Base-by-base conservation (phyloP, 2,113 vertebrate genomes). In the Peromyscus californicus region DNA sequence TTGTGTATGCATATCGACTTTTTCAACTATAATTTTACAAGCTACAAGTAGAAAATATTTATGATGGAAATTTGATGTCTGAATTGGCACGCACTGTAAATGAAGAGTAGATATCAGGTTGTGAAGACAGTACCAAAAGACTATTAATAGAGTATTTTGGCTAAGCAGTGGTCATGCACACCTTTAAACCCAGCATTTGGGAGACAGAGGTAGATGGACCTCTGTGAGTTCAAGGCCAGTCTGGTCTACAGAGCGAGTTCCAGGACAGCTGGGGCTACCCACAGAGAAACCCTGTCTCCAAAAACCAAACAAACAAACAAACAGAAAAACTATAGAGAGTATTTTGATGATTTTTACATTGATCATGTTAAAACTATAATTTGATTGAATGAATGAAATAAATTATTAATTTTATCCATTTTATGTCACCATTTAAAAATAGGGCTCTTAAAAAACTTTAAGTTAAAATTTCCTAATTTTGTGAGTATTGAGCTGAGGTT, bases 21-120 rank as follows among this genome's bases (percentile, higher is more conserved):
- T 94, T 94, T 82, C 69, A 95, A 51, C 9, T 94, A 76, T n/a
- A 70, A 79, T 26, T 74, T 85, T 95, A 61, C 78, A 45, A 88
- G 97, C 91, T 87, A 6, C 45, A 93, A 93, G 65, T 95, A 93
- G 76, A 36, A 85, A 89, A 33, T 76, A 89, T 29, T 26, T 69
- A 36, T 31, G 5, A 93, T 89, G 74, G 83, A 95, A 94, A 91
- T 69, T 51, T 78, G 59, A 42, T 70, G 19, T 83, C 89, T 90
- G 57, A 82, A 63, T 76, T 85, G 65, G 69, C 22, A 63, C 7
- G 1, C 19, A 24, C 33, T 22, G 0, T 76, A 63, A 61, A 31
- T 69, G 2, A 6, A 91, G 72, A 84, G 51, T 1, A 12, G 82
- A 45, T n/a, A 36, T 26, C 2, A 9, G 31, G 61, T 39, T 83